phyloP scores from a whole-genome alignment of 2,113 vertebrate species.

The Synodontis membranacea region DNA sequence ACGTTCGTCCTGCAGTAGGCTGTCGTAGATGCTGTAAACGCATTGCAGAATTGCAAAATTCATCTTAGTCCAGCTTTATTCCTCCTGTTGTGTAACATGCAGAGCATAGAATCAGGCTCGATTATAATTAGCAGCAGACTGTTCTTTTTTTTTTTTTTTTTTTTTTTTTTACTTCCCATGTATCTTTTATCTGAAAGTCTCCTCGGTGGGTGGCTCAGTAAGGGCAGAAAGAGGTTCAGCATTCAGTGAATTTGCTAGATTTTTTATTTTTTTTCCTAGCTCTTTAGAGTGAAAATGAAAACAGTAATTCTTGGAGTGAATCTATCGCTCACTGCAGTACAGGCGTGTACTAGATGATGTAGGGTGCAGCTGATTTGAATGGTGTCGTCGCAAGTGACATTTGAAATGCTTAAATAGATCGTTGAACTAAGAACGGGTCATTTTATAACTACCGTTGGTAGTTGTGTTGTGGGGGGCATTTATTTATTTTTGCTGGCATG shows the following conservation, averaged over 20 bases:
- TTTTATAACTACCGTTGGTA: no score
- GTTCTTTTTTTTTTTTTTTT: neutral
- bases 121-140: neutral
- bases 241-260: neutral
- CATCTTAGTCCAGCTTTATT: neutral
- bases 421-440: no score
- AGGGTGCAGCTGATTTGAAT: neutral
- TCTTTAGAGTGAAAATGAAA: neutral
- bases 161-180: neutral
- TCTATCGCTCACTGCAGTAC: neutral
- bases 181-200: conserved; percentile 1
- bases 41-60: neutral
- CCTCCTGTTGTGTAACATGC: neutral
- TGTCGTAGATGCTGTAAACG: neutral
- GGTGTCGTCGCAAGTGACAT: neutral
- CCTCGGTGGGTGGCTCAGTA: neutral
- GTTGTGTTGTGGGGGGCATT: neutral
- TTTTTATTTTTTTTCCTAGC: neutral
- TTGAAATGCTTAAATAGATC: neutral
- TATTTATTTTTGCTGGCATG: neutral
- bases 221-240: neutral
- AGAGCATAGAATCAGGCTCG: neutral
- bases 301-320: conserved; percentile 1
- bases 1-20: neutral
- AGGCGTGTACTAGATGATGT: neutral